Evolutionary conservation across 2,888 invertebrate species (phyloP).

Genomic region (Lasioglossum villosulum): DNA sequence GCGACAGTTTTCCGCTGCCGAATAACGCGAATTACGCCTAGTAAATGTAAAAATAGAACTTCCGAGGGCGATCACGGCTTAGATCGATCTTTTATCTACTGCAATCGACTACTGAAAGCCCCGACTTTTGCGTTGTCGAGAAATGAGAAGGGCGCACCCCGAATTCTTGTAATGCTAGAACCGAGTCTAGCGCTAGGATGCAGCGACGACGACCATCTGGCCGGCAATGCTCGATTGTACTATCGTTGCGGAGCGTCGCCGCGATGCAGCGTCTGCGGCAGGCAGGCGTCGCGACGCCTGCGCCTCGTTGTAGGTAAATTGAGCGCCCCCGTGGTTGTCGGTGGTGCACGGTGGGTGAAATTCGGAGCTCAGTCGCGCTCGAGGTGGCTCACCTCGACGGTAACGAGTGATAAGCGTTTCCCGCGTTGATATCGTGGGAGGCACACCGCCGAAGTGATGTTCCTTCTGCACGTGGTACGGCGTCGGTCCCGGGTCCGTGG

Average conservation of each 20-base stretch:
- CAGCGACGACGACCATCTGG: neutral
- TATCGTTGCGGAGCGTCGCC: conserved; percentile 17
- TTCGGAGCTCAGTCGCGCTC: conserved; percentile 67
- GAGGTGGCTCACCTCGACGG: conserved; percentile 77
- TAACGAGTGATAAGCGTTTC: conserved; percentile 44
- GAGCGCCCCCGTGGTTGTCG: conserved; percentile 53
- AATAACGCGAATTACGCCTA: too few relatives aligned
- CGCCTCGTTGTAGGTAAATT: conserved; percentile 54
- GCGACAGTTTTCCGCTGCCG: too few relatives aligned
- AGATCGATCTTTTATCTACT: too few relatives aligned
- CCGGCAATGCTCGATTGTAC: conserved; percentile 1
- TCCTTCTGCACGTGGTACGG: conserved; percentile 51
- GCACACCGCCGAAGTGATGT: conserved; percentile 31
- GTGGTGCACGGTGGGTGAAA: conserved; percentile 50
- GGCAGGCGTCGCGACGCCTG: conserved; percentile 64
- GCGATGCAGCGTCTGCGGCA: conserved; percentile 49
- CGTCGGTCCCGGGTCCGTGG: conserved; percentile 1
- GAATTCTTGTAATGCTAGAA: too few relatives aligned
- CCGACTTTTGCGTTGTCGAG: too few relatives aligned
- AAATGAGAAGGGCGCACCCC: too few relatives aligned
- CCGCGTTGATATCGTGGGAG: neutral
- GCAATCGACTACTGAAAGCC: too few relatives aligned
- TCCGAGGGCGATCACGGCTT: too few relatives aligned
- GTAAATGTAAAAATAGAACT: too few relatives aligned
- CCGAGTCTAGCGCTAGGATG: neutral